These are phyloP conservation scores for Macquaria ambigua DNA, from an alignment of 2,113 vertebrate genomes.

Conservation along the genomic window DNA sequence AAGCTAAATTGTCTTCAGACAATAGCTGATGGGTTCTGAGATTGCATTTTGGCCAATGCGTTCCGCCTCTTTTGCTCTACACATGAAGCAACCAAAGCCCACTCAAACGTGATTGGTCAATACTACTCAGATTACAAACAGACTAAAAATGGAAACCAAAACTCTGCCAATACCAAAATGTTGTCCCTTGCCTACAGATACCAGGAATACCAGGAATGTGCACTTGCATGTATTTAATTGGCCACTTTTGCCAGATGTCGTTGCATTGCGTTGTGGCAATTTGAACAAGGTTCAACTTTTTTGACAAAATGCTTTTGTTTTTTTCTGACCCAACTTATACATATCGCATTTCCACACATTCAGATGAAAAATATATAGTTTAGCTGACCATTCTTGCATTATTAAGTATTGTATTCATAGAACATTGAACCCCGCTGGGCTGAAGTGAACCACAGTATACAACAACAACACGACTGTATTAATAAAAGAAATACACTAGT, in stretches of 20 bases:
- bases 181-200: too few species aligned
- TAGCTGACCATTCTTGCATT: not conserved
- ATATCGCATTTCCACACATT: not conserved
- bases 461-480: not conserved
- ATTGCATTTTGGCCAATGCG: too few species aligned
- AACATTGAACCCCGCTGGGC: conserved; percentile 1
- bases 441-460: not conserved
- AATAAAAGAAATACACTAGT: not conserved
- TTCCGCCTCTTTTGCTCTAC: too few species aligned
- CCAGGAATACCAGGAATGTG: too few species aligned
- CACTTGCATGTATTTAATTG: too few species aligned
- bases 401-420: not conserved
- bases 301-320: not conserved
- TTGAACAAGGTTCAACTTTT: not conserved
- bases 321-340: not conserved
- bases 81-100: too few species aligned
- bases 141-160: too few species aligned
- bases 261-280: not conserved
- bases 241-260: not conserved
- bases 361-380: not conserved
- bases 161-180: too few species aligned
- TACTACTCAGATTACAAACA: too few species aligned
- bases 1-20: too few species aligned
- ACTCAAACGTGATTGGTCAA: too few species aligned
- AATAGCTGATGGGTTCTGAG: too few species aligned